These are phyloP conservation scores for Syngnathoides biaculeatus DNA, from an alignment of 2,113 vertebrate genomes.

Conservation along the genomic window DNA sequence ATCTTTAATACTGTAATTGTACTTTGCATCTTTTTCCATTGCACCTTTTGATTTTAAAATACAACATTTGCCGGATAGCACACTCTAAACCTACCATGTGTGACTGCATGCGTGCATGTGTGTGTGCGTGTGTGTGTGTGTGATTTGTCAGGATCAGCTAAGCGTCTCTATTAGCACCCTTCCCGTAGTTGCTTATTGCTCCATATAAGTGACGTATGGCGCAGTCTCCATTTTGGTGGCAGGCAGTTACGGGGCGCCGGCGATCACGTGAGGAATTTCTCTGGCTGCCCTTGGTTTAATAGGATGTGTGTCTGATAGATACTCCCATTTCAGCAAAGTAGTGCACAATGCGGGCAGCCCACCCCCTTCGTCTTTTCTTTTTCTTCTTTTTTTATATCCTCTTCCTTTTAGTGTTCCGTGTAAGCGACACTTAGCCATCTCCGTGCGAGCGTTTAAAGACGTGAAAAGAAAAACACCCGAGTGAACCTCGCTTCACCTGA, in stretches of 20 bases:
- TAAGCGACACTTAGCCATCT: conserved; percentile 45
- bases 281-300: conserved; percentile 78
- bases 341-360: conserved; percentile 48
- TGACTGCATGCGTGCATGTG: conserved; percentile 4
- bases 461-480: conserved; percentile 39
- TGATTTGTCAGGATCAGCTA: conserved; percentile 70
- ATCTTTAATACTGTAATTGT: neutral
- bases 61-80: neutral
- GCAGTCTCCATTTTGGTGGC: conserved; percentile 72
- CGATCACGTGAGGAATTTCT: conserved; percentile 76
- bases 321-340: conserved; percentile 67
- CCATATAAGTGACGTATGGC: conserved; percentile 79
- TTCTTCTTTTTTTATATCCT: conserved; percentile 32
- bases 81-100: neutral
- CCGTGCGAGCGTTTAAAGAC: conserved; percentile 51
- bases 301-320: conserved; percentile 77
- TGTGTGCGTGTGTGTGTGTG: neutral
- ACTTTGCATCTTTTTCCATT: neutral
- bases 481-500: conserved; percentile 38
- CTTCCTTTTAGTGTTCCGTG: conserved; percentile 37
- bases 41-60: conserved; percentile 6
- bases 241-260: conserved; percentile 75
- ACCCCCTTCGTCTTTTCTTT: conserved; percentile 30
- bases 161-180: conserved; percentile 77
- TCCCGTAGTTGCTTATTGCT: conserved; percentile 77